These are phyloP conservation scores for Phaonia tiefii DNA, from an alignment of 2,888 invertebrate species.

Conservation along the genomic window DNA sequence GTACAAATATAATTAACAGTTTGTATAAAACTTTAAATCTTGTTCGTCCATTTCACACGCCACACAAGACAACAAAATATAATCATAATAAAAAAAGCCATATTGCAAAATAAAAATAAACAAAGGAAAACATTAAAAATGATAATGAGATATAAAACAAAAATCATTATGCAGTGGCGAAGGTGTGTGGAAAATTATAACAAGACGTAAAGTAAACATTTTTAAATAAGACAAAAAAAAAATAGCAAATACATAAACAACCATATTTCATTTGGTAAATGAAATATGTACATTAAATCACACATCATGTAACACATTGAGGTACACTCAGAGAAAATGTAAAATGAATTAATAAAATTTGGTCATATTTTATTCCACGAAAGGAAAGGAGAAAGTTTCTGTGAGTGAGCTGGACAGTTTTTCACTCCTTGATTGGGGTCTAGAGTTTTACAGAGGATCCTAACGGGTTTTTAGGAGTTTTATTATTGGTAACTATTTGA, in stretches of 20 bases:
- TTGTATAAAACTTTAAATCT: constrained; percentile 1
- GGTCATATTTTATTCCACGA: too few relatives aligned
- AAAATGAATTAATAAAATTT: too few relatives aligned
- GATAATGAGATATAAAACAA: constrained; percentile 40
- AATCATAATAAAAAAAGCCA: constrained; percentile 21
- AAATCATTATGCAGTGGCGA: constrained; percentile 25
- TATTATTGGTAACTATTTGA: too few relatives aligned
- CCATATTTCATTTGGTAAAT: constrained; percentile 9
- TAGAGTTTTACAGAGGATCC: too few relatives aligned
- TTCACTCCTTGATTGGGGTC: too few relatives aligned
- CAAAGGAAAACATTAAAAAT: constrained; percentile 16
- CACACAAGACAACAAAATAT: constrained; percentile 3
- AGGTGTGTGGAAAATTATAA: constrained; percentile 13
- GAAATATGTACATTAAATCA: background rate
- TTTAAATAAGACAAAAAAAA: background rate
- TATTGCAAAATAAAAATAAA: constrained; percentile 37
- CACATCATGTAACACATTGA: background rate
- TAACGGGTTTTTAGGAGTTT: too few relatives aligned
- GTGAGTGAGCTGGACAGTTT: too few relatives aligned
- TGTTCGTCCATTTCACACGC: too few relatives aligned
- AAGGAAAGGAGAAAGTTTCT: background rate
- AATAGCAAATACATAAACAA: constrained; percentile 14
- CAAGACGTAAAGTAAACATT: constrained; percentile 14
- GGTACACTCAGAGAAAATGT: background rate
- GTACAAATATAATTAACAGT: background rate